These are phyloP conservation scores for Drosophila kurseongensis DNA, from an alignment of 1,140 invertebrate genomes.

Conservation along the genomic window DNA sequence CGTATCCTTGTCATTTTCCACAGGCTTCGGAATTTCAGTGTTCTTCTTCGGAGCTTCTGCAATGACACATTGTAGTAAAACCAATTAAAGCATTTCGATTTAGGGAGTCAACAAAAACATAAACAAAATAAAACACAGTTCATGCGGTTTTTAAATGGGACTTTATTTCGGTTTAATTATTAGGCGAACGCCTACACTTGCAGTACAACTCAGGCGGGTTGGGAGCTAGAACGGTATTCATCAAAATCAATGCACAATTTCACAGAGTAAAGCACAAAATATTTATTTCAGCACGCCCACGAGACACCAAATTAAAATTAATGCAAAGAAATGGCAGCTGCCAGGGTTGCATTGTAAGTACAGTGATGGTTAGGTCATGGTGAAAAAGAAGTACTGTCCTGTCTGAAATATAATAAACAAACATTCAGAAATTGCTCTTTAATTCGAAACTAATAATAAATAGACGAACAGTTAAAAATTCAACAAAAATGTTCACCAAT, in stretches of 20 bases:
- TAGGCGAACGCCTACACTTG: conserved; percentile 3
- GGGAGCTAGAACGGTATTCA: not conserved
- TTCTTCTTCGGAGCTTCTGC: conserved; percentile 6
- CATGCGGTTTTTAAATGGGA: conserved; percentile 1
- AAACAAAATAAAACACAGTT: conserved; percentile 57
- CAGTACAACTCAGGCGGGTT: not conserved
- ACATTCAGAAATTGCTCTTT: too few relatives aligned
- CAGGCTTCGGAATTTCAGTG: not conserved
- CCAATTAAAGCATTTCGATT: not conserved
- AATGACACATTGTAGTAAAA: not conserved
- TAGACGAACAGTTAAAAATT: too few relatives aligned
- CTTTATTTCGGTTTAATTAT: conserved; percentile 22
- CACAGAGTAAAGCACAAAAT: conserved; percentile 2
- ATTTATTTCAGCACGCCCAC: conserved; percentile 22
- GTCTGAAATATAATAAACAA: too few relatives aligned
- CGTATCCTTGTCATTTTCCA: conserved; percentile 1
- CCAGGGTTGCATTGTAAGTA: conserved; percentile 46
- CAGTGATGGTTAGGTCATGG: conserved; percentile 1
- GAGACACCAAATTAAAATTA: conserved; percentile 13
- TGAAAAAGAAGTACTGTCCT: too few relatives aligned
- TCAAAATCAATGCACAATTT: conserved; percentile 5
- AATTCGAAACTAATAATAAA: too few relatives aligned
- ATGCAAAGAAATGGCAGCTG: conserved; percentile 28
- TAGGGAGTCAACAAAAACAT: conserved; percentile 8
- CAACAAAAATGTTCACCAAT: too few relatives aligned